These are phyloP conservation scores for Sciaenops ocellatus DNA, from an alignment of 2,797 vertebrate genomes.

Conservation along the genomic window DNA sequence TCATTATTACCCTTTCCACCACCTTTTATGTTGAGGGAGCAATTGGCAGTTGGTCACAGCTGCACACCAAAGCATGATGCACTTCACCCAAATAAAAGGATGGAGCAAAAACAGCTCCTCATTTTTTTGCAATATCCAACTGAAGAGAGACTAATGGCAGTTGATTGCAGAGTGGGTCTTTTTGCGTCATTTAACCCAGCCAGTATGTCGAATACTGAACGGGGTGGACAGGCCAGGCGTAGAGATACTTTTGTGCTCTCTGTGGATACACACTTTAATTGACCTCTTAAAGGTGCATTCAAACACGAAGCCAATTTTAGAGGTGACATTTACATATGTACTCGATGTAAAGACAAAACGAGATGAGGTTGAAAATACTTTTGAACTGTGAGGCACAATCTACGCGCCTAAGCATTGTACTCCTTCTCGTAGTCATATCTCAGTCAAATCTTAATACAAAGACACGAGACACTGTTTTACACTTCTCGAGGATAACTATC, in stretches of 20 bases:
- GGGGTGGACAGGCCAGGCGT: conserved; percentile 19
- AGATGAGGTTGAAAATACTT: no score
- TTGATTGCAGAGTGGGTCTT: conserved; percentile 48
- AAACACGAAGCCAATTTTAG: not conserved
- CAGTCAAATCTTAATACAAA: not conserved
- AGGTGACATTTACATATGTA: not conserved
- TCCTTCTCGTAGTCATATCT: no score
- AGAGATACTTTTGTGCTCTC: not conserved
- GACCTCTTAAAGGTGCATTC: conserved; percentile 11
- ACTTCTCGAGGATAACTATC: not conserved
- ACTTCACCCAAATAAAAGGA: conserved; percentile 41
- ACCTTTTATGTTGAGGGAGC: conserved; percentile 15
- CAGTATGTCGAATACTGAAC: conserved; percentile 54
- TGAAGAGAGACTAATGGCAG: conserved; percentile 59
- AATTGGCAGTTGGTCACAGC: conserved; percentile 39
- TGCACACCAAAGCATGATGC: conserved; percentile 38
- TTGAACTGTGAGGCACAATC: not conserved
- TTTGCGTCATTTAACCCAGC: conserved; percentile 49
- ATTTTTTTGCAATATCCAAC: conserved; percentile 40
- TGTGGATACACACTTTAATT: conserved; percentile 13
- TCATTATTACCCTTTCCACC: conserved; percentile 46
- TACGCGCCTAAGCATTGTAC: not conserved
- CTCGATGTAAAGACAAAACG: not conserved
- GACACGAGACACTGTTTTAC: not conserved
- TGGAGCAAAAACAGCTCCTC: conserved; percentile 26